phyloP scores from a whole-genome alignment of 2,113 vertebrate genomes.

The Syrrhaptes paradoxus region DNA sequence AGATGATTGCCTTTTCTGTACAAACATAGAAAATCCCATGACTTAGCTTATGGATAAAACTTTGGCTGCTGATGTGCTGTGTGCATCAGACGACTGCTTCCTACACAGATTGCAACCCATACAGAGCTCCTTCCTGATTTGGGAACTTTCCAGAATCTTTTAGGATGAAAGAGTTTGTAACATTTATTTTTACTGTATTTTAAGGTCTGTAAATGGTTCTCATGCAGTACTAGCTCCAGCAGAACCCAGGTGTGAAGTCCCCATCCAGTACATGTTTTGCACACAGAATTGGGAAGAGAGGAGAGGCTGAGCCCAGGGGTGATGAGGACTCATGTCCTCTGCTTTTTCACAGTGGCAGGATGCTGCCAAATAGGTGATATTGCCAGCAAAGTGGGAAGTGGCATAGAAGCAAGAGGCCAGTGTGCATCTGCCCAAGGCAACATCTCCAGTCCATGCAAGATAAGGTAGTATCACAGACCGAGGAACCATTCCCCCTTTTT shows the following conservation, averaged over 20 bases:
- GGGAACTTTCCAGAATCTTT: not conserved
- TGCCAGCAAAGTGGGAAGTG: not conserved
- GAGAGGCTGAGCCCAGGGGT: not conserved
- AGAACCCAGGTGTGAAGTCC: not conserved
- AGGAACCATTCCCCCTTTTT: not conserved
- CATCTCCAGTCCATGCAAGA: not conserved
- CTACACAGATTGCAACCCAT: not conserved
- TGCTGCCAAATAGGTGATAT: not conserved
- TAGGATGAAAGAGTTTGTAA: not conserved
- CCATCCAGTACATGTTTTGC: not conserved
- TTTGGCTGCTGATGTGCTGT: not conserved
- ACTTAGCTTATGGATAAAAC: not conserved
- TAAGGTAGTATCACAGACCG: not conserved
- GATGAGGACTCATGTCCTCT: accelerated
- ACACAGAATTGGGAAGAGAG: not conserved
- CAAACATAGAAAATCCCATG: not conserved
- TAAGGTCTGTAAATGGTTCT: not conserved
- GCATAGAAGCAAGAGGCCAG: not conserved
- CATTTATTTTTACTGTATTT: not conserved
- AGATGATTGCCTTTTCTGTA: not conserved
- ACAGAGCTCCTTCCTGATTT: not conserved
- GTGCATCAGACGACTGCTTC: not conserved
- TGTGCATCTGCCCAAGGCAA: not conserved
- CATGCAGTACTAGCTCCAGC: not conserved
- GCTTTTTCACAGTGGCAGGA: not conserved